These are phyloP conservation scores for Heterodera schachtii DNA, from an alignment of 1,140 invertebrate genomes.

Conservation along the genomic window DNA sequence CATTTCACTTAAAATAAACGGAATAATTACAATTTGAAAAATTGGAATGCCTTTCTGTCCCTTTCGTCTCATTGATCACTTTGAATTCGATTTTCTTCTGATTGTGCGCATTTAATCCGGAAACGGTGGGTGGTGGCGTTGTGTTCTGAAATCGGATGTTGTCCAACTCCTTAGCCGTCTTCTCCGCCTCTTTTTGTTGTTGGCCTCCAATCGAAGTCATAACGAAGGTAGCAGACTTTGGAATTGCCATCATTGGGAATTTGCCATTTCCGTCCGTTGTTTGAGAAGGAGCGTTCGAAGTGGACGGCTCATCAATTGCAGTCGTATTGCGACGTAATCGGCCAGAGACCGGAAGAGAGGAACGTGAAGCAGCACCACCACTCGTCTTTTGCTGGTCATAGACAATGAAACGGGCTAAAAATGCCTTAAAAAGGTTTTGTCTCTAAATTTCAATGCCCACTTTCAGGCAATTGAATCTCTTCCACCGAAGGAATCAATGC, in stretches of 20 bases:
- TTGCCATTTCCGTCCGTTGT: background rate
- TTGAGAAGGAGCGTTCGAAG: background rate
- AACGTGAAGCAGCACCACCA: background rate
- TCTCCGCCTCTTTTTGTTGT: slow-evolving; percentile 11
- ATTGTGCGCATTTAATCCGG: slow-evolving; percentile 2
- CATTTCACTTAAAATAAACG: slow-evolving; percentile 17
- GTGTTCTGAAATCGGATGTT: slow-evolving; percentile 49
- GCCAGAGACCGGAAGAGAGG: background rate
- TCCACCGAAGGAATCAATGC: slow-evolving; percentile 45
- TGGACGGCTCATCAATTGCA: slow-evolving; percentile 4
- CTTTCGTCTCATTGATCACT: background rate
- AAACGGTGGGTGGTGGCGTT: slow-evolving; percentile 23
- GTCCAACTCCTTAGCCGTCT: slow-evolving; percentile 40
- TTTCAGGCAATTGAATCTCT: slow-evolving; percentile 50
- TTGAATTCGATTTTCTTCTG: background rate
- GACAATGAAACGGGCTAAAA: slow-evolving; percentile 52
- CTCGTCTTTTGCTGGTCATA: slow-evolving; percentile 33
- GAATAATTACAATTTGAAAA: background rate
- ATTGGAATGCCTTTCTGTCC: background rate
- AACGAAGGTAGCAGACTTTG: slow-evolving; percentile 50
- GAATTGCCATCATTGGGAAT: slow-evolving; percentile 19
- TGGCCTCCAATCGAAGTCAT: background rate
- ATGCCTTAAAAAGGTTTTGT: no score
- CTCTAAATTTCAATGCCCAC: slow-evolving; percentile 36
- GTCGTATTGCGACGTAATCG: slow-evolving; percentile 24